These are phyloP conservation scores for Spialia ferax DNA, from an alignment of 2,888 invertebrate genomes.

Conservation along the genomic window DNA sequence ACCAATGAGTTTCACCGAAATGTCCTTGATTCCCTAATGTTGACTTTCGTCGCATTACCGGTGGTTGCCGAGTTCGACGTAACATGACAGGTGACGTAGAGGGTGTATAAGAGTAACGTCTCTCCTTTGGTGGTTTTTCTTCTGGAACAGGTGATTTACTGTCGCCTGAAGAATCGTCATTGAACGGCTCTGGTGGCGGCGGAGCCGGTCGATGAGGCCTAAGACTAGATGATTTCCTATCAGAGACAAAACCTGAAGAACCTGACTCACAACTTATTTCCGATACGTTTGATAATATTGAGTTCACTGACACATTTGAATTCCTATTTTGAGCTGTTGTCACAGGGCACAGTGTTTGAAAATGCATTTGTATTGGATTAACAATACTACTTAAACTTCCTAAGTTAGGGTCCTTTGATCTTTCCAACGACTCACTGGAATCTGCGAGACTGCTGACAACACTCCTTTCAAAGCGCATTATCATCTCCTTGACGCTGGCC, in stretches of 20 bases:
- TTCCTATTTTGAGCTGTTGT: conserved; percentile 74
- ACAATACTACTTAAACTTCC: conserved; percentile 76
- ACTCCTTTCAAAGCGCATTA: conserved; percentile 76
- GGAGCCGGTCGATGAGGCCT: conserved; percentile 80
- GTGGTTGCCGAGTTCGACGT: conserved; percentile 75
- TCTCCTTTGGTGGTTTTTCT: conserved; percentile 56
- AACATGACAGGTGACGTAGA: conserved; percentile 69
- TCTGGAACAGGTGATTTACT: conserved; percentile 63
- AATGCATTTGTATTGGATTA: conserved; percentile 74
- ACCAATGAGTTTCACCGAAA: conserved; percentile 76
- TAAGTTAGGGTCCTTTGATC: conserved; percentile 64
- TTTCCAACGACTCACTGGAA: conserved; percentile 72
- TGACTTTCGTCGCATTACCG: conserved; percentile 78
- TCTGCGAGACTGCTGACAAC: conserved; percentile 61
- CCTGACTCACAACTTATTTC: conserved; percentile 80
- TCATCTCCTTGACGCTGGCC: conserved; percentile 76
- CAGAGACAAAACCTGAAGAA: conserved; percentile 81
- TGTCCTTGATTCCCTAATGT: conserved; percentile 64
- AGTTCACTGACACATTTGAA: conserved; percentile 82
- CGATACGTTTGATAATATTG: conserved; percentile 78
- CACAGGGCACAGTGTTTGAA: conserved; percentile 72
- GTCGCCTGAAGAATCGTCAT: conserved; percentile 65
- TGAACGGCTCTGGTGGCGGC: conserved; percentile 74
- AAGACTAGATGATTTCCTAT: conserved; percentile 69
- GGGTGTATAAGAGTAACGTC: conserved; percentile 71